Conservation (phyloP, 92 coral and sea anemone genomes). For the Galaxea fascicularis region DNA sequence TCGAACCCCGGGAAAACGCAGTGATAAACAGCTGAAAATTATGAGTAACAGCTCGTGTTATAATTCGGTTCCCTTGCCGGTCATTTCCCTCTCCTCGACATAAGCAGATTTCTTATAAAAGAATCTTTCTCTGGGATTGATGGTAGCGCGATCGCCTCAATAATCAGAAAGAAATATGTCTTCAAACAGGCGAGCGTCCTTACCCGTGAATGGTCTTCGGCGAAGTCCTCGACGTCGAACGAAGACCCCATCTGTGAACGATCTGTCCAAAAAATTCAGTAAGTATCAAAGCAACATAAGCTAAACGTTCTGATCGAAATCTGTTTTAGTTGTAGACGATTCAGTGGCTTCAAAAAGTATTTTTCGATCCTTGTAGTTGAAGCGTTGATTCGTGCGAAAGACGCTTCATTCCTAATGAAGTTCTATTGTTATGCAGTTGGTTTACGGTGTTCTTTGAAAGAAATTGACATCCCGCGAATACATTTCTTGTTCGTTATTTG, state of each 20-base stretch:
- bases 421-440: conserved; percentile 18
- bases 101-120: background rate
- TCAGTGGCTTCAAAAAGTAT: background rate
- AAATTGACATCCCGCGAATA: background rate
- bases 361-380: background rate
- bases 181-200: conserved; percentile 70
- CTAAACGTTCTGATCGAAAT: too few relatives aligned
- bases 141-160: conserved; percentile 8
- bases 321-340: background rate
- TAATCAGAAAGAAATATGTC: conserved; percentile 62
- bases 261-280: conserved; percentile 91
- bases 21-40: conserved; percentile 47
- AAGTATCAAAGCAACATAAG: conserved; percentile 45
- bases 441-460: background rate
- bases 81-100: conserved; percentile 29
- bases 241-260: conserved; percentile 97
- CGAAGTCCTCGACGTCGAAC: conserved; percentile 92
- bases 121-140: background rate
- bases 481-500: background rate
- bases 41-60: background rate
- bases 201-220: conserved; percentile 59
- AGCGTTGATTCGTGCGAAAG: background rate
- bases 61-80: background rate
- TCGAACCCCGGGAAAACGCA: conserved; percentile 32
- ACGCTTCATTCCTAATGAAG: background rate